These are phyloP conservation scores for Agrenia bidenticulata DNA, from an alignment of 2,888 invertebrate species.

Conservation along the genomic window DNA sequence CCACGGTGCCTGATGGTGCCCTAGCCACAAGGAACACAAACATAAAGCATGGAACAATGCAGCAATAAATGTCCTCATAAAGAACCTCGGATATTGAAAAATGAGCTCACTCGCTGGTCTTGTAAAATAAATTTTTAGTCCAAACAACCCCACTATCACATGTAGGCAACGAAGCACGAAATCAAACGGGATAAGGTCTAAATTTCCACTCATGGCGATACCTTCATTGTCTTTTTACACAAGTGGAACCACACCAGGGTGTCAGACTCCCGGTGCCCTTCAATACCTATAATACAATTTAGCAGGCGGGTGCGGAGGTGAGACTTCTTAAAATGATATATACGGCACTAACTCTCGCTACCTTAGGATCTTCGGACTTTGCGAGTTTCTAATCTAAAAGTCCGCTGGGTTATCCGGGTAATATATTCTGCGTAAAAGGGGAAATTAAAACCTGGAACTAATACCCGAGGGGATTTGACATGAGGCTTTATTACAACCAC, in stretches of 20 bases:
- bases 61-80: conserved; percentile 37
- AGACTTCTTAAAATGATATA: conserved; percentile 4
- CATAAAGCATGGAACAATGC: conserved; percentile 20
- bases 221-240: too few relatives aligned
- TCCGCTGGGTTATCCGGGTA: conserved; percentile 5
- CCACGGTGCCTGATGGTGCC: neutral
- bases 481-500: conserved; percentile 14
- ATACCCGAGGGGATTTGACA: conserved; percentile 17
- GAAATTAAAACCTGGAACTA: conserved; percentile 17
- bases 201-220: too few relatives aligned
- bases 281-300: neutral
- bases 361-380: neutral
- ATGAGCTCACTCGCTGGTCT: conserved; percentile 16
- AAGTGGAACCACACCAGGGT: neutral
- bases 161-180: neutral
- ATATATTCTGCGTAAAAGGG: conserved; percentile 13
- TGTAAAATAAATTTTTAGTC: conserved; percentile 24
- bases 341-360: neutral
- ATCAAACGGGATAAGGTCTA: too few relatives aligned
- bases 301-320: too few relatives aligned
- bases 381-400: neutral
- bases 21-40: conserved; percentile 25
- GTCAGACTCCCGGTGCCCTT: conserved; percentile 3
- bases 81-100: conserved; percentile 29
- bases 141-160: neutral